Conservation (phyloP, 2,113 vertebrate species). For the Eclectus roratus region DNA sequence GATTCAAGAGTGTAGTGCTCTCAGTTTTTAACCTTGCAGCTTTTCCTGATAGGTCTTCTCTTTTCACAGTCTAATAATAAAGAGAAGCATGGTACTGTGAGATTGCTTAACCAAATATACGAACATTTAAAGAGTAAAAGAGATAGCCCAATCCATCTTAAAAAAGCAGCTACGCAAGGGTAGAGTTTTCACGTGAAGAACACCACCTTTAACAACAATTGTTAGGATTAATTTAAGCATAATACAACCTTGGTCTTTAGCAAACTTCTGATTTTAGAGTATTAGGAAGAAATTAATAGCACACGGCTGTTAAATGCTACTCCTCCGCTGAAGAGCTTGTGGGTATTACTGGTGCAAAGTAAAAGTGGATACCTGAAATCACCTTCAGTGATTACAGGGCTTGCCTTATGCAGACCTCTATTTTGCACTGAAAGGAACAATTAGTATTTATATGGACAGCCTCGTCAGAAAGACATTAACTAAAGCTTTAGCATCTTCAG, state of each 20-base stretch:
- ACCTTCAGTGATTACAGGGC: background rate
- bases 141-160: background rate
- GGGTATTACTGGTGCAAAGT: background rate
- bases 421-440: background rate
- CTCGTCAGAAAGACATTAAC: background rate
- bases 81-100: background rate
- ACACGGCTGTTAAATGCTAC: background rate
- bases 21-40: conserved; percentile 78
- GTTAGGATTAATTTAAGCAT: background rate
- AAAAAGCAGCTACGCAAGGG: background rate
- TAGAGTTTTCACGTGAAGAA: background rate
- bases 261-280: background rate
- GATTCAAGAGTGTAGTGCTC: conserved; percentile 68
- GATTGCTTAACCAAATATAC: background rate
- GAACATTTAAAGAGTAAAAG: background rate
- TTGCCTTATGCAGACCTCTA: background rate
- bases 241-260: background rate
- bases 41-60: conserved; percentile 79
- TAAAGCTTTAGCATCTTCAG: background rate
- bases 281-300: background rate
- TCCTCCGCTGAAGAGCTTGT: background rate
- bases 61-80: conserved; percentile 79
- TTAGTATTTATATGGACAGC: background rate
- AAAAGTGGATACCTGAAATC: background rate
- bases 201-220: background rate